Evolutionary conservation across 2,797 vertebrate genomes (phyloP).

Genomic region (Scyliorhinus canicula): DNA sequence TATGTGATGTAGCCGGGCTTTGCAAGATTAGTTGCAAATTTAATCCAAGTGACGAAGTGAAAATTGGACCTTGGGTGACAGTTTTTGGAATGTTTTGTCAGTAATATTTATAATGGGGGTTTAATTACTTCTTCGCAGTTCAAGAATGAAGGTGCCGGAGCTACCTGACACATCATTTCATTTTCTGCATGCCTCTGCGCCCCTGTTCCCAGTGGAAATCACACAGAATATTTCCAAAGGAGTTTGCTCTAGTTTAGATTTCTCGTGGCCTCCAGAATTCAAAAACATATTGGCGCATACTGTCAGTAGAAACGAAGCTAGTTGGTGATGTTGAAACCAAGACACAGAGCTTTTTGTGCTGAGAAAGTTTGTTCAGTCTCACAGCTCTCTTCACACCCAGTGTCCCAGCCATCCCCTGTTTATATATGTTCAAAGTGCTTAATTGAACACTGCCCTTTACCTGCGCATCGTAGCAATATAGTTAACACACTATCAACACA

Average conservation of each 20-base stretch:
- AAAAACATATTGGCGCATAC: not conserved
- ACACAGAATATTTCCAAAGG: not conserved
- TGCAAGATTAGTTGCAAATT: conserved; percentile 4
- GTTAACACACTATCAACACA: too few species aligned
- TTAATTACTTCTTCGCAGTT: conserved; percentile 27
- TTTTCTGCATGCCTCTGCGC: not conserved
- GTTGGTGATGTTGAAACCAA: too few species aligned
- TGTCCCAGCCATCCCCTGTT: too few species aligned
- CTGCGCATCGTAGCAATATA: too few species aligned
- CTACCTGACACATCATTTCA: conserved; percentile 10
- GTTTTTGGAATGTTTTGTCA: not conserved
- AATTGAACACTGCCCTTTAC: too few species aligned
- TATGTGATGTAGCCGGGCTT: not conserved
- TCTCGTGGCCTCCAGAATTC: not conserved
- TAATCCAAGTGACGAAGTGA: not conserved
- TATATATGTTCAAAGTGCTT: too few species aligned
- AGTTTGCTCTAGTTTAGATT: not conserved
- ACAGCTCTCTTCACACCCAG: too few species aligned
- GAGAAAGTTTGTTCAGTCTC: too few species aligned
- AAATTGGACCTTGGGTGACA: conserved; percentile 6
- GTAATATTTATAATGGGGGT: conserved; percentile 13
- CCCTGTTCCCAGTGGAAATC: not conserved
- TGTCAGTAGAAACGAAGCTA: not conserved
- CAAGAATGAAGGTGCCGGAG: not conserved
- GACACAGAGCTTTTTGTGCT: too few species aligned